Conservation (phyloP, 2,888 invertebrate species). For the Poecilobothrus nobilitatus region DNA sequence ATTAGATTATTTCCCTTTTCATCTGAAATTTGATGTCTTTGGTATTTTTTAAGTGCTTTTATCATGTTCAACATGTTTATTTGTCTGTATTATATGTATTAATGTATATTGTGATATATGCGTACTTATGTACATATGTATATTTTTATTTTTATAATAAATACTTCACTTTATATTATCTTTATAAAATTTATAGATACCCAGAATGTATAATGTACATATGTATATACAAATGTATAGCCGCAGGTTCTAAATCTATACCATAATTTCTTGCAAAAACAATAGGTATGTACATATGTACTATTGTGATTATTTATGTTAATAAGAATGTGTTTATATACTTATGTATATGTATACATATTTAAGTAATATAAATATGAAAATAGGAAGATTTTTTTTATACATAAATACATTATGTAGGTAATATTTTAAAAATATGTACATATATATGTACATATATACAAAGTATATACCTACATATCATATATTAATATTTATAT, state of each 20-base stretch:
- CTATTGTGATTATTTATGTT: too few relatives aligned
- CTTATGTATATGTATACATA: neutral
- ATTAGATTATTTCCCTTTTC: constrained; percentile 2
- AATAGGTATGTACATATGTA: too few relatives aligned
- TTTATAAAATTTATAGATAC: neutral
- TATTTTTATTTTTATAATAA: neutral
- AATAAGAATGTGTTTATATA: too few relatives aligned
- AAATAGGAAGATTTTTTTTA: too few relatives aligned
- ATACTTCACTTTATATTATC: neutral
- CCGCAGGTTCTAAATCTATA: too few relatives aligned
- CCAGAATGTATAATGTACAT: neutral
- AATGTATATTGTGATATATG: neutral
- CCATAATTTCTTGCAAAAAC: too few relatives aligned
- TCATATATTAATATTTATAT: too few relatives aligned
- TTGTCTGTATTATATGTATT: neutral
- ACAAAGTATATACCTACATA: too few relatives aligned
- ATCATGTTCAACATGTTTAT: neutral
- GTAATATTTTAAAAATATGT: too few relatives aligned
- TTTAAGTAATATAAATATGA: neutral
- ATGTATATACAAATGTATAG: too few relatives aligned
- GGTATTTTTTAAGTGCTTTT: neutral
- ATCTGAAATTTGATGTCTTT: neutral
- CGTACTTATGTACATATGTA: neutral
- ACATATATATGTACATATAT: too few relatives aligned
- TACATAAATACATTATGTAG: too few relatives aligned